phyloP scores from a whole-genome alignment of 2,888 invertebrate species.

The Plebejus melissa region DNA sequence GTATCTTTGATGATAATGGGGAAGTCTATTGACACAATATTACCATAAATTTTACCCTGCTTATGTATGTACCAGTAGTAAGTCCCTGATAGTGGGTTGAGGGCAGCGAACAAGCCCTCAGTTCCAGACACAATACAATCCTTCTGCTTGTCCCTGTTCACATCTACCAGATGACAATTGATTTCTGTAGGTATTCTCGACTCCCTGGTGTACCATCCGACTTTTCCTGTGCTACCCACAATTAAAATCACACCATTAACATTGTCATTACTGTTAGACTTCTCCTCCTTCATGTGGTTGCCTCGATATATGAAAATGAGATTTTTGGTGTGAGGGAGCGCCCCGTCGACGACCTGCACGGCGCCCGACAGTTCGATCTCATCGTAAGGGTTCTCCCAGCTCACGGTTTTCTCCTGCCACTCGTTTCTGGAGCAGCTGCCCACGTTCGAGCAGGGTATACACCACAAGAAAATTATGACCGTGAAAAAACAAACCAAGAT shows the following conservation, averaged over 20 bases:
- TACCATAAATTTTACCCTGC: slow-evolving; percentile 69
- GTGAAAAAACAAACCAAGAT: slow-evolving; percentile 85
- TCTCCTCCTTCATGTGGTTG: slow-evolving; percentile 79
- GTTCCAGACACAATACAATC: slow-evolving; percentile 88
- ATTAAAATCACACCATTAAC: slow-evolving; percentile 85
- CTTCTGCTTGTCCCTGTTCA: slow-evolving; percentile 83
- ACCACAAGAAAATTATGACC: slow-evolving; percentile 86
- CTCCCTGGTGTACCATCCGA: slow-evolving; percentile 86
- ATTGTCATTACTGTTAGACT: slow-evolving; percentile 59
- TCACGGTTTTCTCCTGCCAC: slow-evolving; percentile 79
- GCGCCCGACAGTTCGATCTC: slow-evolving; percentile 84
- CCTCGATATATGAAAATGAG: slow-evolving; percentile 86
- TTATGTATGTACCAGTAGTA: slow-evolving; percentile 80
- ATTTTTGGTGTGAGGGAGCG: slow-evolving; percentile 82
- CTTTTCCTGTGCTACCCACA: slow-evolving; percentile 83
- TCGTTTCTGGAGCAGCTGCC: slow-evolving; percentile 81
- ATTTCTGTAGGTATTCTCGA: slow-evolving; percentile 84
- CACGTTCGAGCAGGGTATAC: slow-evolving; percentile 85
- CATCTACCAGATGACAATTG: slow-evolving; percentile 86
- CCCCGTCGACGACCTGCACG: slow-evolving; percentile 83
- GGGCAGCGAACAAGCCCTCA: slow-evolving; percentile 78
- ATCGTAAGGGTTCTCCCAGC: slow-evolving; percentile 84
- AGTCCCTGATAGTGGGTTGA: slow-evolving; percentile 74
- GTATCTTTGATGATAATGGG: slow-evolving; percentile 86
- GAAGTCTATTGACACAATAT: slow-evolving; percentile 81